Conservation (phyloP, 2,797 vertebrate species). For the Babyrousa celebensis region DNA sequence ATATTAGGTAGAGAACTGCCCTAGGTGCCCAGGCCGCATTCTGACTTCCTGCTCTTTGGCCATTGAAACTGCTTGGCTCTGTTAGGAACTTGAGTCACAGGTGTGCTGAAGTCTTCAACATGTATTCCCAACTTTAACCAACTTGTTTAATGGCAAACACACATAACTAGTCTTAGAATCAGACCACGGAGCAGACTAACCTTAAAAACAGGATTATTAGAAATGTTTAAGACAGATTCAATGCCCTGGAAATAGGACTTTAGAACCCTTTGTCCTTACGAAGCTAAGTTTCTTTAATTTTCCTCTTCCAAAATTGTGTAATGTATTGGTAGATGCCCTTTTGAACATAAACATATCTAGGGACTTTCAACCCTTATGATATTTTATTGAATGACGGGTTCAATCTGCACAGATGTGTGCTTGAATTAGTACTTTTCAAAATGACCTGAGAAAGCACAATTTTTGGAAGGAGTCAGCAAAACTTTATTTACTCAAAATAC, state of each 20-base stretch:
- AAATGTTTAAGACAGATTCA: slow-evolving; percentile 13
- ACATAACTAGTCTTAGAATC: slow-evolving; percentile 48
- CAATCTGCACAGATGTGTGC: slow-evolving; percentile 48
- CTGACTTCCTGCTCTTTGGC: not conserved
- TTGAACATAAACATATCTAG: slow-evolving; percentile 57
- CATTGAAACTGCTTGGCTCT: not conserved
- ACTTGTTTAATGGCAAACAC: slow-evolving; percentile 20
- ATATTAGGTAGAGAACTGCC: not conserved
- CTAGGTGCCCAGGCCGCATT: not conserved
- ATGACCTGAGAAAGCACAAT: slow-evolving; percentile 69
- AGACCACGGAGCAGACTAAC: not conserved
- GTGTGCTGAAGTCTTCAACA: not conserved
- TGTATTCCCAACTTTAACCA: not conserved
- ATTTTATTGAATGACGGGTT: slow-evolving; percentile 60
- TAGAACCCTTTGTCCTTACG: not conserved
- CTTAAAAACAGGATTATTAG: slow-evolving; percentile 14
- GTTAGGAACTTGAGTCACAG: not conserved
- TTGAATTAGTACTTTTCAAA: slow-evolving; percentile 74
- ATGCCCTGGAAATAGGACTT: slow-evolving; percentile 43
- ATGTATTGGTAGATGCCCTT: not conserved
- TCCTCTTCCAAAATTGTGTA: slow-evolving; percentile 42
- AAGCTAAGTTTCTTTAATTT: slow-evolving; percentile 53
- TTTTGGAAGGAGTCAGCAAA: slow-evolving; percentile 72
- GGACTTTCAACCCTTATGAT: slow-evolving; percentile 43
- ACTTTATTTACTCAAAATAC: slow-evolving; percentile 76